Conservation (phyloP, 2,888 invertebrate genomes). For the Plebejus anna region DNA sequence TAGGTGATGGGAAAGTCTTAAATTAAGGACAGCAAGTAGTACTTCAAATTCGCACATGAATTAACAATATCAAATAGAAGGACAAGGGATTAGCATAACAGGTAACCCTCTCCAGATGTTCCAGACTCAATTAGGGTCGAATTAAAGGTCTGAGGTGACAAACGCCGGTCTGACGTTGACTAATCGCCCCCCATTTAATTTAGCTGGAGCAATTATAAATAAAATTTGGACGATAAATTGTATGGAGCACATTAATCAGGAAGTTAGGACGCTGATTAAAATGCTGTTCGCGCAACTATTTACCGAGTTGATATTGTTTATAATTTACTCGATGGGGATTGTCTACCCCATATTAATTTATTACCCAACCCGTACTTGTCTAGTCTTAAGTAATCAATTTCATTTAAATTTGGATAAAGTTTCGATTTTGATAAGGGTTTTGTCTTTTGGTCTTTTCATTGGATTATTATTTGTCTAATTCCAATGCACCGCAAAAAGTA, state of each 20-base stretch:
- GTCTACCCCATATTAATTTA: constrained; percentile 51
- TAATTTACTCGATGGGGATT: constrained; percentile 69
- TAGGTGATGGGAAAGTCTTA: neutral
- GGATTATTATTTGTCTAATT: too few species aligned
- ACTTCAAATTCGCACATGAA: neutral
- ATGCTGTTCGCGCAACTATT: constrained; percentile 78
- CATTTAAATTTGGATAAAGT: neutral
- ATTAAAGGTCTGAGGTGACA: constrained; percentile 75
- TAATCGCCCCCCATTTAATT: constrained; percentile 75
- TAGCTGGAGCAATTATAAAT: constrained; percentile 77
- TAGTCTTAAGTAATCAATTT: constrained; percentile 8
- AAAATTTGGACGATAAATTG: constrained; percentile 79
- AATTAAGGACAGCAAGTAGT: neutral
- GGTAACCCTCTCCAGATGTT: constrained; percentile 49
- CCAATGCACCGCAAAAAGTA: neutral
- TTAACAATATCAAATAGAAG: neutral
- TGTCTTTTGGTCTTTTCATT: too few species aligned
- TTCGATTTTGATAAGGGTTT: neutral
- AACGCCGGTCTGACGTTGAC: constrained; percentile 72
- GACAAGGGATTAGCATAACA: constrained; percentile 43
- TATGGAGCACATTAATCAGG: constrained; percentile 77
- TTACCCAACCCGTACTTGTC: constrained; percentile 1
- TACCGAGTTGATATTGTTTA: constrained; percentile 75
- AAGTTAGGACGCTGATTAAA: constrained; percentile 81
- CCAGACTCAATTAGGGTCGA: constrained; percentile 72